These are phyloP conservation scores for Drosophila arizonae DNA, from an alignment of 1,140 invertebrate species.

Conservation along the genomic window DNA sequence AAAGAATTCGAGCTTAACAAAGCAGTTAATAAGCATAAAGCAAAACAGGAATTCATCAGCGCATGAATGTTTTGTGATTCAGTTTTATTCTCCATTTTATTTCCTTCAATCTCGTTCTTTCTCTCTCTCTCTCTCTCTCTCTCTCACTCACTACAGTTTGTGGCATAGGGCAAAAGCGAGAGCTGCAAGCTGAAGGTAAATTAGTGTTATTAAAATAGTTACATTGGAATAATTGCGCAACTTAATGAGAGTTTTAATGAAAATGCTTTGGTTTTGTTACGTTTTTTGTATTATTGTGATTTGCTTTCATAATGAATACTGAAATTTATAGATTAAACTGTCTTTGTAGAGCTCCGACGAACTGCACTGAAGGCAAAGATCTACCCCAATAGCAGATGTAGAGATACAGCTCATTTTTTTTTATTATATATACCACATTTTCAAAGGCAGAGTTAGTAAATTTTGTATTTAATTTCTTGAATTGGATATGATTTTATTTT, in stretches of 20 bases:
- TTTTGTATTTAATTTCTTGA: too few relatives aligned
- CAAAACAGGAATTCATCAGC: slow-evolving; percentile 57
- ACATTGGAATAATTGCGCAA: slow-evolving; percentile 76
- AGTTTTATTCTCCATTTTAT: slow-evolving; percentile 52
- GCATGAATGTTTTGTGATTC: slow-evolving; percentile 40
- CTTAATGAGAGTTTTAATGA: slow-evolving; percentile 79
- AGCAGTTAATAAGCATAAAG: slow-evolving; percentile 16
- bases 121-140: not conserved
- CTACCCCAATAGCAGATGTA: too few relatives aligned
- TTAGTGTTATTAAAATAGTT: slow-evolving; percentile 80
- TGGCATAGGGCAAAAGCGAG: slow-evolving; percentile 15
- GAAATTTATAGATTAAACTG: too few relatives aligned
- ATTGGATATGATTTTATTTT: too few relatives aligned
- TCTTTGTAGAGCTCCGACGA: too few relatives aligned
- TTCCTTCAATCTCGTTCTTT: too few relatives aligned
- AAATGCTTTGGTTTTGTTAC: slow-evolving; percentile 67
- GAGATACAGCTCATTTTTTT: too few relatives aligned
- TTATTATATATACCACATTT: too few relatives aligned
- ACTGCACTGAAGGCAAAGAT: too few relatives aligned
- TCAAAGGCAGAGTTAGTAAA: too few relatives aligned
- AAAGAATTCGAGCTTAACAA: not conserved
- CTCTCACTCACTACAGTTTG: not conserved
- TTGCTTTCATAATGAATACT: slow-evolving; percentile 9
- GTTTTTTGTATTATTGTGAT: slow-evolving; percentile 18
- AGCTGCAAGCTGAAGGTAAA: slow-evolving; percentile 74